Base-by-base conservation (phyloP, 2,113 vertebrate species). In the Ptyas mucosa region DNA sequence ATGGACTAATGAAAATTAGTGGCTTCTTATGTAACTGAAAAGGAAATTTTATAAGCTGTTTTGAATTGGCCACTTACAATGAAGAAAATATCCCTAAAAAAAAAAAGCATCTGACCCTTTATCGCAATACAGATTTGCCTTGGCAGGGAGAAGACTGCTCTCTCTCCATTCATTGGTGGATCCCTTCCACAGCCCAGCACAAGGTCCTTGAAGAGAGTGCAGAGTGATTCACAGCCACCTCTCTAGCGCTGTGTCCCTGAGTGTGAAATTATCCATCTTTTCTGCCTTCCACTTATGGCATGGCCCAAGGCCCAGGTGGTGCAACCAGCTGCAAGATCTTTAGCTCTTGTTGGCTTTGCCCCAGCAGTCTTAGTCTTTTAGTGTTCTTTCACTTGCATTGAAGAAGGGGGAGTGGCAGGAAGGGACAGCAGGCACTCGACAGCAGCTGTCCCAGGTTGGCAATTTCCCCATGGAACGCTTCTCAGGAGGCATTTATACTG, bases 251-350 rank as follows among this genome's bases (percentile, higher is more conserved):
- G 57, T 90, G 53, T 90, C 88, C 94, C 87, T 0, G 58, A 89
- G 94, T 81, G 95, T 94, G n/a, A 94, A 97, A 97, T 95, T 93
- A 95, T 97, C 96, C 94, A 96, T 96, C 96, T 39, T 96, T 94
- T 96, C 93, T 96, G 95, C 94, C 96, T 95, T 94, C 96, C 93
- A 95, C 95, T 94, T 96, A 95, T 98, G 97, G 97, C 97, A 97
- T 98, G 95, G 98, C 97, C 98, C 98, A 98, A 98, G 98, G 98
- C 98, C 98, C 98, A 98, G 98, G 98, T 98, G 98, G 97, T 98
- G 97, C 96, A 96, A 97, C 98, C 98, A 98, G 98, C 98, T 98
- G 98, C 97, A 97, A 97, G 97, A 97, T 98, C 98, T 98, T 97
- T 98, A 97, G 97, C 98, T 97, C 98, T 98, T 98, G 95, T 97